Base-by-base conservation (phyloP, 2,797 vertebrate species). In the Yasuhikotakia modesta region DNA sequence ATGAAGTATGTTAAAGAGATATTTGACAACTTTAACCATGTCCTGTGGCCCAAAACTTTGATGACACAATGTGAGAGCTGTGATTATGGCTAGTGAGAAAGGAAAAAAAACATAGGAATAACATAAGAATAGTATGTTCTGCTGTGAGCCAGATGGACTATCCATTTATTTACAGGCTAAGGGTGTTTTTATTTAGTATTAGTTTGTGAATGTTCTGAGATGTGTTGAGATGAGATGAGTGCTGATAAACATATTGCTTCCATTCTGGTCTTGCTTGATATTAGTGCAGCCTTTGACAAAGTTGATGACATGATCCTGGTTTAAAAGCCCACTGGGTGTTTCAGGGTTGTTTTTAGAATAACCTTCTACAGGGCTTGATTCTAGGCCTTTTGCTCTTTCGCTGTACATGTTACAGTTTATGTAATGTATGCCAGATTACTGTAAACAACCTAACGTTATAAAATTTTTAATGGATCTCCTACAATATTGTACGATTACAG, bases 1-100 rank as follows among this genome's bases (percentile, higher is more conserved):
- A 80, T 78, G 50, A 60, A 68, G 79, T 82, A 79, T 81, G 84
- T 81, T 50, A 79, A 73, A 79, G 61, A 46, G 76, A 76, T 82
- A 73, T 86, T 72, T 79, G 63, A 53, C 22, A 24, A 24, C 67
- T 73, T 77, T 48, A 75, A 71, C 65, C 67, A 61, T 72, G 80
- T 83, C 75, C 79, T 78, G 70, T 70, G 50, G 70, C 70, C 43
- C 46, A 24, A 43, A 73, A 32, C 2, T 43, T 22, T 24, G 61
- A 63, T 69, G 48, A 77, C 21, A 24, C 53, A 77, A 60, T 57
- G 35, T 35, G 50, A 68, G 69, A 77, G 24, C 5, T 60, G 65
- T 60, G 60, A 74, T 45, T 57, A 27, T 21, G 58, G 17, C 48
- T 39, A 35, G 39, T 45, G 53, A 43, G 39, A 2, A 1, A 55